Percentiles rank a stretch among this genome's conserved stretches.
These are phyloP conservation scores for Pediacus dermestoides DNA, from an alignment of 2,888 invertebrate species.

Conservation along the genomic window DNA sequence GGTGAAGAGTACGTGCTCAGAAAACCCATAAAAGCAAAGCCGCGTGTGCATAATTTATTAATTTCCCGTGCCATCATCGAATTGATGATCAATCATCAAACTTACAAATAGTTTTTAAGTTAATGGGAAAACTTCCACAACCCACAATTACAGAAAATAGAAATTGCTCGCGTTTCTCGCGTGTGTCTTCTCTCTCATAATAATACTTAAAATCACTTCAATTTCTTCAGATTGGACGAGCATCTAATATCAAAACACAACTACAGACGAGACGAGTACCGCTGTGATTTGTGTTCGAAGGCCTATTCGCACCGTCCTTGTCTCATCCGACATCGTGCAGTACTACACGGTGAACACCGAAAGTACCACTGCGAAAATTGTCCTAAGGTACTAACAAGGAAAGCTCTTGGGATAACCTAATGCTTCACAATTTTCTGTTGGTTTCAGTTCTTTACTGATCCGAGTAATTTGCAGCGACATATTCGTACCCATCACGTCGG, in stretches of 20 bases:
- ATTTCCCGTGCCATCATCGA: too few species aligned
- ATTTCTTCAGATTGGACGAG: constrained; percentile 72
- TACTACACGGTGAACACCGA: constrained; percentile 75
- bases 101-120: neutral
- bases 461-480: constrained; percentile 94
- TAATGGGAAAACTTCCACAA: too few species aligned
- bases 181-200: neutral
- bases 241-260: constrained; percentile 77
- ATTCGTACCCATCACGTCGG: constrained; percentile 94
- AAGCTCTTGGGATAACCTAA: constrained; percentile 26
- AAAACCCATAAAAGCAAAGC: too few species aligned
- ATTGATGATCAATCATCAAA: constrained; percentile 1
- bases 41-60: too few species aligned
- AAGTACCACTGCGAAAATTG: constrained; percentile 93
- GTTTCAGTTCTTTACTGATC: constrained; percentile 90
- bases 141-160: too few species aligned
- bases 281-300: constrained; percentile 80
- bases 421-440: too few species aligned
- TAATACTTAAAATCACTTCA: constrained; percentile 4
- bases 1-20: too few species aligned
- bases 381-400: constrained; percentile 79
- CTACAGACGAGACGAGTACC: constrained; percentile 73
- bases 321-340: constrained; percentile 76
- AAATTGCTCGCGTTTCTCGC: too few species aligned
- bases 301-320: constrained; percentile 79